Evolutionary conservation across 2,888 invertebrate species (phyloP).

Genomic region (Tuta absoluta): DNA sequence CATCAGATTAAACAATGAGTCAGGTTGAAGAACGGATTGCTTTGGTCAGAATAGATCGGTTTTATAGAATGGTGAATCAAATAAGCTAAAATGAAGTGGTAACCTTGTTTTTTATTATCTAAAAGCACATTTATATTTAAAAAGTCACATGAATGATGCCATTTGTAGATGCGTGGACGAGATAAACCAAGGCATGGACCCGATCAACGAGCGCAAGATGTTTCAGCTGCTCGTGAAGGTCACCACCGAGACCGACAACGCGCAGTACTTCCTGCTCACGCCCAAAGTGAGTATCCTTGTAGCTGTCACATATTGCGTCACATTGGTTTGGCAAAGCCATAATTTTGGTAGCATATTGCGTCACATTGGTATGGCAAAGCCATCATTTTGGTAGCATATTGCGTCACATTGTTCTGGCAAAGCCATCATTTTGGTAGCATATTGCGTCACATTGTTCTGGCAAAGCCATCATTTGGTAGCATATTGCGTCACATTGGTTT

Average conservation of each 20-base stretch:
- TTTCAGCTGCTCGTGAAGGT: constrained; percentile 89
- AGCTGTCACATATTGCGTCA: constrained; percentile 21
- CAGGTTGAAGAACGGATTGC: background rate
- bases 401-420: too few relatives aligned
- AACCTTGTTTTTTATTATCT: too few relatives aligned
- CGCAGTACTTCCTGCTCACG: constrained; percentile 95
- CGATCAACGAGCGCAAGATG: constrained; percentile 90
- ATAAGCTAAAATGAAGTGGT: background rate
- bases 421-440: too few relatives aligned
- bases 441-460: too few relatives aligned
- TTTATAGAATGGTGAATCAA: too few relatives aligned
- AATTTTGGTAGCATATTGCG: constrained; percentile 11
- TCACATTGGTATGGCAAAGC: too few relatives aligned
- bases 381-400: too few relatives aligned
- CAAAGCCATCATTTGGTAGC: too few relatives aligned
- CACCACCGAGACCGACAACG: constrained; percentile 83
- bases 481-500: too few relatives aligned
- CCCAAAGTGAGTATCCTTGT: constrained; percentile 90
- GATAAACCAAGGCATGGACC: constrained; percentile 94
- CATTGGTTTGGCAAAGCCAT: too few relatives aligned
- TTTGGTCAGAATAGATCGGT: background rate
- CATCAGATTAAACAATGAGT: too few relatives aligned
- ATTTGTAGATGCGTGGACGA: constrained; percentile 85
- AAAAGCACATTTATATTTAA: too few relatives aligned
- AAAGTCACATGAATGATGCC: background rate